A percentile compares a stretch with the other conserved stretches of the same genome.
Evolutionary conservation across 2,888 invertebrate genomes (phyloP).

Genomic region (Bellardia pandia): DNA sequence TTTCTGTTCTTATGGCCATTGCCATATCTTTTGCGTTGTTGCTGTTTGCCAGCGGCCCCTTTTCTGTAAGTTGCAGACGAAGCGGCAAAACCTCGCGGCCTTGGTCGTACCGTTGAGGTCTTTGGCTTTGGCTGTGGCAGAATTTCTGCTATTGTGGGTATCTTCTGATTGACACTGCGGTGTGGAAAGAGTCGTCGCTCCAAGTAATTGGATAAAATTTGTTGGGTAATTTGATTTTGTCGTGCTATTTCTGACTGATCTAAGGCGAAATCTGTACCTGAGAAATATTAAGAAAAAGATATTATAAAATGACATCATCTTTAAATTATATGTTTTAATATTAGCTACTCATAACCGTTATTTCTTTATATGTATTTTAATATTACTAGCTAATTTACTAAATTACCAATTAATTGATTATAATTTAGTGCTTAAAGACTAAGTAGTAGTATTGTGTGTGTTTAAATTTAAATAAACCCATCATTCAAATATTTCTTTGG

Average conservation of each 20-base stretch:
- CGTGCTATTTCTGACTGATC: constrained; percentile 87
- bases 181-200: constrained; percentile 88
- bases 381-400: neutral
- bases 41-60: constrained; percentile 62
- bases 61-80: constrained; percentile 68
- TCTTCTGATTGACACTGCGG: constrained; percentile 84
- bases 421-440: neutral
- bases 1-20: constrained; percentile 72
- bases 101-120: constrained; percentile 77
- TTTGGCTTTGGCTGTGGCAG: constrained; percentile 86
- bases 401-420: constrained; percentile 4
- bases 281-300: neutral
- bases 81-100: constrained; percentile 78
- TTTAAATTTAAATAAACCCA: neutral
- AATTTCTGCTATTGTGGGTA: constrained; percentile 88
- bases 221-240: constrained; percentile 91
- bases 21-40: constrained; percentile 66
- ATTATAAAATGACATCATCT: neutral
- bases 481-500: neutral
- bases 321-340: neutral
- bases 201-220: constrained; percentile 90
- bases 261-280: constrained; percentile 76
- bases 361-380: neutral
- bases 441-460: neutral
- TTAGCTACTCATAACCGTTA: neutral